phyloP scores from a whole-genome alignment of 2,888 invertebrate genomes.

The Drosophila tanythrix region DNA sequence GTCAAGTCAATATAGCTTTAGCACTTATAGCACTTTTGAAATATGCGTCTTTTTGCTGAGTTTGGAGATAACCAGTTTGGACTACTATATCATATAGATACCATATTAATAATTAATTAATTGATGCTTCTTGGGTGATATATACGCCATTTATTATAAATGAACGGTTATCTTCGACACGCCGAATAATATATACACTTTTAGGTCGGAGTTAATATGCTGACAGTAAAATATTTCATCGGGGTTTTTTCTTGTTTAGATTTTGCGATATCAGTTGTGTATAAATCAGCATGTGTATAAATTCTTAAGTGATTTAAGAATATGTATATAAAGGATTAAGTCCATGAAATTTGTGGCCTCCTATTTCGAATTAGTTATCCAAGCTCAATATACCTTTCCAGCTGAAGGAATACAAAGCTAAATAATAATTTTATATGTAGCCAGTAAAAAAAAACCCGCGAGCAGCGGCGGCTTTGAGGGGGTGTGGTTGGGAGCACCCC shows the following conservation, averaged over 20 bases:
- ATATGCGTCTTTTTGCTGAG: not conserved
- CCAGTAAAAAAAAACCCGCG: conserved; percentile 11
- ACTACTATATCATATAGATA: not conserved
- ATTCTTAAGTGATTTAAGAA: not conserved
- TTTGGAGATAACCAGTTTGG: not conserved
- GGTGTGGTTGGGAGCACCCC: not conserved
- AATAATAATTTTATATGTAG: conserved; percentile 31
- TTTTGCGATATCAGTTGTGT: not conserved
- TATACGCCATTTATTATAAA: not conserved
- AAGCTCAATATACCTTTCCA: not conserved
- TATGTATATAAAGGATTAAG: not conserved
- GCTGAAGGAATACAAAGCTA: conserved; percentile 7
- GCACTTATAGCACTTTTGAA: not conserved
- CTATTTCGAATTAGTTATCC: not conserved
- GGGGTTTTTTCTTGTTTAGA: fast-evolving
- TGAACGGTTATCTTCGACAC: fast-evolving
- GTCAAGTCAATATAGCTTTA: not conserved
- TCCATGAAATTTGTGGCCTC: not conserved
- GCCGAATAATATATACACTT: not conserved
- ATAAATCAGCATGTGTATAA: not conserved
- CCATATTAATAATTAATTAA: not conserved
- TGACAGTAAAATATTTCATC: fast-evolving
- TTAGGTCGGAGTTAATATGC: not conserved
- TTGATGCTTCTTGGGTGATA: not conserved
- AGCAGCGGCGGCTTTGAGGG: not conserved